Conservation (phyloP, 35 echinoderm and acorn worm species). For the Hemicentrotus pulcherrimus region DNA sequence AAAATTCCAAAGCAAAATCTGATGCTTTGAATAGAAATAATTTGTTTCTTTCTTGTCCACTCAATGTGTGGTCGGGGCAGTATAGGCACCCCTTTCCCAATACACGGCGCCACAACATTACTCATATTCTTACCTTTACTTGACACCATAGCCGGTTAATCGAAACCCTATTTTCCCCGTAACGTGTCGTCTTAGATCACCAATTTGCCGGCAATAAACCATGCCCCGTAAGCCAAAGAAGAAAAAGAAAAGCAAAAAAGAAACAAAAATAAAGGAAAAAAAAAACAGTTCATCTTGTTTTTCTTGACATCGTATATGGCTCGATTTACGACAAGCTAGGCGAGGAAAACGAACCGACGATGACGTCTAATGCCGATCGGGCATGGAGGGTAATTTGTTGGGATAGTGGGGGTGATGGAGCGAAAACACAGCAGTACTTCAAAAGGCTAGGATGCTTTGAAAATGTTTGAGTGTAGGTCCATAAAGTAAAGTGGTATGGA, state of each 20-base stretch:
- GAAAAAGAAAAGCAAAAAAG: no score
- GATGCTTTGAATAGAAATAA: no score
- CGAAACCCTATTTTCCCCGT: background rate
- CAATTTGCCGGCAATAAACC: background rate
- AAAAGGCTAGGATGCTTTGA: background rate
- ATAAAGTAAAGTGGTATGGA: conserved; percentile 16
- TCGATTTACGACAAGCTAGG: background rate
- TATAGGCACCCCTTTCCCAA: background rate
- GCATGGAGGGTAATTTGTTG: background rate
- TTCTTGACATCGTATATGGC: background rate
- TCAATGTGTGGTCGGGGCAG: no score
- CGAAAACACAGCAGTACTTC: background rate
- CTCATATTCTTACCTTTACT: background rate
- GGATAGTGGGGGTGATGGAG: background rate
- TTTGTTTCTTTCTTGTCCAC: no score
- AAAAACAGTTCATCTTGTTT: no score
- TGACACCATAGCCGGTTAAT: background rate
- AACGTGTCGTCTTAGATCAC: background rate
- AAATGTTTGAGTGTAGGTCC: background rate
- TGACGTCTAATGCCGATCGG: background rate
- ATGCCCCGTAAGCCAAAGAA: background rate
- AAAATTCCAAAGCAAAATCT: no score
- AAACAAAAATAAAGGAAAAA: no score
- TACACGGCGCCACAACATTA: background rate
- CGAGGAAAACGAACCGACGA: background rate